Evolutionary conservation across 2,888 invertebrate species (phyloP).

Genomic region (Apamea monoglypha): DNA sequence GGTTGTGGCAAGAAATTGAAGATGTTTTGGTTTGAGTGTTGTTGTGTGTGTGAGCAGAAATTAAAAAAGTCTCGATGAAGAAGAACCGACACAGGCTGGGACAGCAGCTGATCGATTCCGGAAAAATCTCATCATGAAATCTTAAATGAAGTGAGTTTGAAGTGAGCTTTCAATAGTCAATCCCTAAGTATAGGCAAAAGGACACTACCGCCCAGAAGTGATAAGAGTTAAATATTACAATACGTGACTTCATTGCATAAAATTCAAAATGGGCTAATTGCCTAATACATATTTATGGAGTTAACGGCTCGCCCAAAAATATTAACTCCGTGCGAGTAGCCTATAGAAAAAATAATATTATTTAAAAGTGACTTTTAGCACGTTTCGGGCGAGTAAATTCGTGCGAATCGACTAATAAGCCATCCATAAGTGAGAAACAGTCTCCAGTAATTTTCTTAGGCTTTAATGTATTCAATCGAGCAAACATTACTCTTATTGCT

Average conservation of each 20-base stretch:
- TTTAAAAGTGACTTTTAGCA: too few species aligned
- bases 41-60: neutral
- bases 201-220: too few species aligned
- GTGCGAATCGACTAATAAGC: neutral
- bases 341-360: too few species aligned
- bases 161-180: neutral
- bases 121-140: neutral
- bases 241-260: neutral
- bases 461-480: neutral
- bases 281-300: neutral
- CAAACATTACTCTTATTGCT: neutral
- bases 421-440: too few species aligned
- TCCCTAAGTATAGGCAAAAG: neutral
- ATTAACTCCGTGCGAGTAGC: too few species aligned
- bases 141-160: neutral
- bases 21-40: neutral
- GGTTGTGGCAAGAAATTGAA: slow-evolving; percentile 21
- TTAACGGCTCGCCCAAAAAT: too few species aligned
- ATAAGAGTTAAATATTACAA: neutral
- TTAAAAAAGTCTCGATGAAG: neutral
- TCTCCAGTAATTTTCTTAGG: neutral
- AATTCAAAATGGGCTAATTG: neutral
- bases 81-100: fast-evolving
- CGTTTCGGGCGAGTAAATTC: too few species aligned
- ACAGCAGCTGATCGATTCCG: neutral